Evolutionary conservation across 2,888 invertebrate genomes (phyloP).

Genomic region (Lottia gigantea): DNA sequence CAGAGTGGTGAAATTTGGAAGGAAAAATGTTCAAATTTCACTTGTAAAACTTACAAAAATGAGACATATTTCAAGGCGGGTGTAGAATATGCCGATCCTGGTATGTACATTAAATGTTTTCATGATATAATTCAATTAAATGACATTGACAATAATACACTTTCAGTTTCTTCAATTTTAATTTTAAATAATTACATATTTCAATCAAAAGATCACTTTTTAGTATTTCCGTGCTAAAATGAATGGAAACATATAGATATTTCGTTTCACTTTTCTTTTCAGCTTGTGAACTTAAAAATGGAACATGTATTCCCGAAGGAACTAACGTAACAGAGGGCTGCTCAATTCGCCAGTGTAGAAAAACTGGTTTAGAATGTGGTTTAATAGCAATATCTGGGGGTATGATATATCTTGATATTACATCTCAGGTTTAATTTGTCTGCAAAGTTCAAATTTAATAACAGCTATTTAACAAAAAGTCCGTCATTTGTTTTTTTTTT

Average conservation of each 20-base stretch:
- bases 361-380: background rate
- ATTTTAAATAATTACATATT: too few relatives aligned
- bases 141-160: too few relatives aligned
- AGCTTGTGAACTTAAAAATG: background rate
- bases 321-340: background rate
- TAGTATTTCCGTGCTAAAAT: background rate
- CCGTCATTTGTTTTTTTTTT: too few relatives aligned
- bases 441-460: too few relatives aligned
- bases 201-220: too few relatives aligned
- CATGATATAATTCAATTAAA: too few relatives aligned
- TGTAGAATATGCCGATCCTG: background rate
- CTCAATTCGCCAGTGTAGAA: background rate
- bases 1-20: background rate
- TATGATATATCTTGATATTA: background rate
- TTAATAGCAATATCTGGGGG: background rate
- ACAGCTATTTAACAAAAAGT: too few relatives aligned
- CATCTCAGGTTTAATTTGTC: too few relatives aligned
- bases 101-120: background rate
- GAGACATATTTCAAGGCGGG: background rate
- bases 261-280: background rate
- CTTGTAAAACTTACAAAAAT: conserved; percentile 1
- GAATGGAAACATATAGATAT: background rate
- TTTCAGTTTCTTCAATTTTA: too few relatives aligned
- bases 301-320: background rate
- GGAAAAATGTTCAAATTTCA: conserved; percentile 10